Conservation (phyloP, 1,140 invertebrate species). For the Ceratina japonica region DNA sequence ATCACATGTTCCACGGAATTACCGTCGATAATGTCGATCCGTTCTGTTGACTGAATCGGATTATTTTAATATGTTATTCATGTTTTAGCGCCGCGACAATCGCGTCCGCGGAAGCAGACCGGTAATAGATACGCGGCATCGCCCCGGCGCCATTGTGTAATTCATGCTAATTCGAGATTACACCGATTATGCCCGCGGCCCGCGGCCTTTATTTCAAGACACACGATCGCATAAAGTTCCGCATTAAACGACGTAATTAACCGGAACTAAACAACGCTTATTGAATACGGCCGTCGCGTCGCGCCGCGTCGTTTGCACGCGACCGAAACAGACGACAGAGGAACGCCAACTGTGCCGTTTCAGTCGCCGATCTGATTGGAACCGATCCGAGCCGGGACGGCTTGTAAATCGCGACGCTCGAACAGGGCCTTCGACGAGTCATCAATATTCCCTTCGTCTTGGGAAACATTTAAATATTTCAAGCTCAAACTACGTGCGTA, state of each 20-base stretch:
- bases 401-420: slow-evolving; percentile 6
- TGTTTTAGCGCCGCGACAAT: slow-evolving; percentile 23
- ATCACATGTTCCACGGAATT: slow-evolving; percentile 19
- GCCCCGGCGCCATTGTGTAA: slow-evolving; percentile 29
- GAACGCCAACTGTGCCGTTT: background rate
- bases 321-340: too few relatives aligned
- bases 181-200: slow-evolving; percentile 24
- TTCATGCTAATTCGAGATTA: slow-evolving; percentile 61
- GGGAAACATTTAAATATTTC: slow-evolving; percentile 13
- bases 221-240: slow-evolving; percentile 43
- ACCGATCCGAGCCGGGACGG: background rate
- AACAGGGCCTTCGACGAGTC: too few relatives aligned
- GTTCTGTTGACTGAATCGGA: slow-evolving; percentile 27
- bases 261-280: slow-evolving; percentile 22
- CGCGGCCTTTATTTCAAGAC: slow-evolving; percentile 36
- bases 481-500: background rate
- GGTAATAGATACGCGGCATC: slow-evolving; percentile 40
- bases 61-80: slow-evolving; percentile 54
- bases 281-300: slow-evolving; percentile 11
- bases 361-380: background rate
- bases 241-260: slow-evolving; percentile 49
- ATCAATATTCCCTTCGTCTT: slow-evolving; percentile 8
- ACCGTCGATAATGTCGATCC: slow-evolving; percentile 19
- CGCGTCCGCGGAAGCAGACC: slow-evolving; percentile 18
- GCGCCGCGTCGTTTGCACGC: background rate